Base-by-base conservation (phyloP, 2,113 vertebrate species). In the Jaculus jaculus region DNA sequence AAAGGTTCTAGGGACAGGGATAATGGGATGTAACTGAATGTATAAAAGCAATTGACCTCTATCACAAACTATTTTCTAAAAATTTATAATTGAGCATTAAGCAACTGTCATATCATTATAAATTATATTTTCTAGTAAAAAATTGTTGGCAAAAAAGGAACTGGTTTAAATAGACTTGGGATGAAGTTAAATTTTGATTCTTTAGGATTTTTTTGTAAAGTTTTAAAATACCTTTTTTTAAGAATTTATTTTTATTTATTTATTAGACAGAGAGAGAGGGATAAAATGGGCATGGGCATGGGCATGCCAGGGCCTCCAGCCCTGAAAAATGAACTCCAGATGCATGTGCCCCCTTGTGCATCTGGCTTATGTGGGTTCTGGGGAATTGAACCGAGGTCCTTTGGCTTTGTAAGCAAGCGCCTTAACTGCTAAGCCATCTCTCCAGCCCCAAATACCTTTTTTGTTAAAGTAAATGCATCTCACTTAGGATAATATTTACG, bases 161-260 rank as follows among this genome's bases (percentile, higher is more conserved):
- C 20, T 87, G 32, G 3, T 91, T 80, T 39, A 90, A 68, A 79
- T 74, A 37, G 32, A 65, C 10, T 91, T 87, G 12, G n/a, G 69
- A 84, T 84, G 24, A 68, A 92, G 87, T 92, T 90, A 94, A 92
- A 69, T 47, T 90, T 81, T 90, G 18, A 91, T 28, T 83, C 28
- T 28, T 68, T 85, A n/a, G 34, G 6, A 47, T 73, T 84, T 96
- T 74, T 71, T 32, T 79, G 16, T 90, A 79, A 82, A 63, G 21
- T 58, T 74, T 93, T 83, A 23, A 94, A 91, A 74, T 75, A 71
- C 37, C 39, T 84, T 71, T n/a, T n/a, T n/a, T n/a, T n/a, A n/a
- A n/a, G n/a, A n/a, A n/a, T n/a, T n/a, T n/a, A n/a, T n/a, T n/a
- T n/a, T n/a, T n/a, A n/a, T n/a, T n/a, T n/a, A n/a, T n/a, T n/a